Conservation (phyloP, 2,797 vertebrate genomes). For the Centroberyx gerrardi region DNA sequence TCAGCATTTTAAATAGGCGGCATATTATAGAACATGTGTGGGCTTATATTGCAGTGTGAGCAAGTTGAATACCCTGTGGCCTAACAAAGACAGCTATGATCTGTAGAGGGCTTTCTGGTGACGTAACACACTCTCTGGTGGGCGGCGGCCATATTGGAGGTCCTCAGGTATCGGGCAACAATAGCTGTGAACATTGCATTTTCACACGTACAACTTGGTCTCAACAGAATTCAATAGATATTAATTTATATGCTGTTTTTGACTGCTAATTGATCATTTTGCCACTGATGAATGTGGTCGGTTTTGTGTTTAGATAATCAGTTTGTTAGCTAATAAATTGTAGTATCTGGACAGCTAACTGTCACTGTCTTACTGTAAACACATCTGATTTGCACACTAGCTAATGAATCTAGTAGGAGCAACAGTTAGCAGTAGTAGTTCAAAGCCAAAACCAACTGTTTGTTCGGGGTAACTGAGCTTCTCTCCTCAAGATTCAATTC, state of each 20-base stretch:
- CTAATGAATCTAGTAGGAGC: neutral
- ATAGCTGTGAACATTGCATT: neutral
- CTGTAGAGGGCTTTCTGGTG: no score
- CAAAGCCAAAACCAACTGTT: neutral
- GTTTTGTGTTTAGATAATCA: no score
- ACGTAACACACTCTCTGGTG: no score
- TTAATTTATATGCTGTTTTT: no score
- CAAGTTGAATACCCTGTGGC: neutral
- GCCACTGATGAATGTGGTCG: no score
- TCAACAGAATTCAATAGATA: neutral
- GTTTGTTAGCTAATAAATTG: no score
- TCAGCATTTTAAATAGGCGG: neutral
- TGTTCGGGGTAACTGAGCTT: neutral
- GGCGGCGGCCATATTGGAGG: no score
- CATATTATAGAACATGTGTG: constrained; percentile 22
- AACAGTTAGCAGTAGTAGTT: neutral
- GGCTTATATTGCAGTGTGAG: constrained; percentile 3
- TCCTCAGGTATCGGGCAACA: constrained; percentile 7
- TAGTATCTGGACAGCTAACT: no score
- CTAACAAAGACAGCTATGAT: constrained; percentile 22
- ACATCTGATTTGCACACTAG: no score
- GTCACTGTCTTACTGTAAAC: constrained; percentile 14
- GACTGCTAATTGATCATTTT: no score
- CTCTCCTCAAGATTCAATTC: neutral
- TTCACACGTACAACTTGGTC: neutral